Evolutionary conservation across 1,140 invertebrate species (phyloP).

Genomic region (Orchesella cincta): DNA sequence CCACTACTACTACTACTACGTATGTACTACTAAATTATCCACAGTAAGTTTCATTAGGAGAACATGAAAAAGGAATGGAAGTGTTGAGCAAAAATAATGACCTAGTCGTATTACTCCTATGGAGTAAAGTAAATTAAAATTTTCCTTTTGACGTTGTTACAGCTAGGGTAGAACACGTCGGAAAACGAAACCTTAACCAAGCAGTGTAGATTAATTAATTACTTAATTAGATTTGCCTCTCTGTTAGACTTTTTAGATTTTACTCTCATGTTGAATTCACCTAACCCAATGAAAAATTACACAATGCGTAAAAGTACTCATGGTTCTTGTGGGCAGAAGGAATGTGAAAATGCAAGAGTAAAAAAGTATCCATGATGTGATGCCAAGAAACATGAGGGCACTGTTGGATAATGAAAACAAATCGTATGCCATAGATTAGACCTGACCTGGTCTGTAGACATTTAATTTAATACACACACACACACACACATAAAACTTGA

Average conservation of each 20-base stretch:
- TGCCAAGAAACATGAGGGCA: not conserved
- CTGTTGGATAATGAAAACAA: not conserved
- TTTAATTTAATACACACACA: no score
- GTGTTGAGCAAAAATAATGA: no score
- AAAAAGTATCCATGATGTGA: not conserved
- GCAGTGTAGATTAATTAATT: constrained; percentile 25
- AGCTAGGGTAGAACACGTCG: no score
- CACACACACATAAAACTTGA: no score
- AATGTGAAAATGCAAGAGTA: no score
- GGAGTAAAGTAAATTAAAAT: no score
- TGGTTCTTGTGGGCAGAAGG: not conserved
- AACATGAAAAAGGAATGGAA: not conserved
- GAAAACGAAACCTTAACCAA: no score
- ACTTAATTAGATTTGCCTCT: not conserved
- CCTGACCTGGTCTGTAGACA: no score
- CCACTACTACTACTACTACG: no score
- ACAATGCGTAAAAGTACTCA: not conserved
- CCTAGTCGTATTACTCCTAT: not conserved
- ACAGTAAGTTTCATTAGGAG: not conserved
- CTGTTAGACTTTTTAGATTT: not conserved
- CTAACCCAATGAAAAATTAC: not conserved
- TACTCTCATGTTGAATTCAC: not conserved
- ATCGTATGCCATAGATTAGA: not conserved
- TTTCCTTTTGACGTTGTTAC: not conserved
- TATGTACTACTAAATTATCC: no score